Percentiles rank a stretch among this genome's conserved stretches.
These are phyloP conservation scores for Burhinus oedicnemus DNA, from an alignment of 2,113 vertebrate species.

Conservation along the genomic window DNA sequence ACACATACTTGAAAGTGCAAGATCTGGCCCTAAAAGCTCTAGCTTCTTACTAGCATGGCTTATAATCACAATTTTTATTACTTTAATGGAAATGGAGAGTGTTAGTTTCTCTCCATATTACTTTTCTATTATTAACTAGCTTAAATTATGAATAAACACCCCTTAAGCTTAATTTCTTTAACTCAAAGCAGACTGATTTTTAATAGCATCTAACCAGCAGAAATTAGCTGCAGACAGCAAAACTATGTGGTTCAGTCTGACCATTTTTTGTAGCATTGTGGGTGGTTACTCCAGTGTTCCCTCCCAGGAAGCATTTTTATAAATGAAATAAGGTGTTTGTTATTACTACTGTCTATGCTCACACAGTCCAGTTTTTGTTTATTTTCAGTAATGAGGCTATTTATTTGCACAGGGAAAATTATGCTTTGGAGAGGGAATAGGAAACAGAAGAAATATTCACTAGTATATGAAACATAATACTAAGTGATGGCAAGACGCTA, in stretches of 20 bases:
- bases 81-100: background rate
- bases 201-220: background rate
- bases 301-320: background rate
- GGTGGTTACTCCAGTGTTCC: background rate
- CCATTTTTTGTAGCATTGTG: background rate
- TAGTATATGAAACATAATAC: background rate
- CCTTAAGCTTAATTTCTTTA: slow-evolving; percentile 26
- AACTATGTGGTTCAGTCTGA: background rate
- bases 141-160: slow-evolving; percentile 50
- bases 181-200: background rate
- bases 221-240: background rate
- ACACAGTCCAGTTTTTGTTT: background rate
- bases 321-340: background rate
- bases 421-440: background rate
- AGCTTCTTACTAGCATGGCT: background rate
- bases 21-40: background rate
- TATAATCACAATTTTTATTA: slow-evolving; percentile 34
- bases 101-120: background rate
- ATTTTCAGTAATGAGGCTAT: background rate
- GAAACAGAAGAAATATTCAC: background rate
- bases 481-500: background rate
- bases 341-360: background rate
- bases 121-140: slow-evolving; percentile 3
- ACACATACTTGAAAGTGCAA: background rate
- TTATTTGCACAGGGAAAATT: background rate